Conservation (phyloP, 2,113 vertebrate species). For the Salminus brasiliensis region DNA sequence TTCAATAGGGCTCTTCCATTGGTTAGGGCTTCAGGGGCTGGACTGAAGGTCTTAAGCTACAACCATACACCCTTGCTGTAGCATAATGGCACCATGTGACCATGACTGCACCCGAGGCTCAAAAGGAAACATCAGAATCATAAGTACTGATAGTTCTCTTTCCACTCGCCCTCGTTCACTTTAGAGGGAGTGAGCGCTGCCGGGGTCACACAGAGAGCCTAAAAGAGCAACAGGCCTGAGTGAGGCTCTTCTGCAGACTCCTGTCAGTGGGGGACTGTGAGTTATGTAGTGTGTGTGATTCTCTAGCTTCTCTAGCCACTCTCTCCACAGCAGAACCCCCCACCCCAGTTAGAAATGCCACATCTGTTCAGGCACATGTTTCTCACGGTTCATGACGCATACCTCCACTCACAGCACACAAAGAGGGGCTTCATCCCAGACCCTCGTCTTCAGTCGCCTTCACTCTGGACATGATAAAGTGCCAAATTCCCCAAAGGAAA, state of each 20-base stretch:
- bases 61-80: no score
- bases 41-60: no score
- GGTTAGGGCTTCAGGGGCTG: no score
- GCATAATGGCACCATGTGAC: no score
- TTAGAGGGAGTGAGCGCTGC: not conserved
- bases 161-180: not conserved
- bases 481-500: not conserved
- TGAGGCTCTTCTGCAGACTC: not conserved
- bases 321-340: conserved; percentile 22
- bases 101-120: no score
- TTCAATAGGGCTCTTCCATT: no score
- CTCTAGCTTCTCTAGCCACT: not conserved
- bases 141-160: not conserved
- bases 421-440: not conserved
- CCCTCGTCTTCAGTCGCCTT: not conserved
- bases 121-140: no score
- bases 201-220: not conserved
- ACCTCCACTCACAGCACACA: not conserved
- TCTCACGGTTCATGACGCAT: conserved; percentile 11
- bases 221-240: not conserved
- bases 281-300: conserved; percentile 42
- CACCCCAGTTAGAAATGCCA: conserved; percentile 35
- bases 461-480: not conserved
- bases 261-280: conserved; percentile 21
- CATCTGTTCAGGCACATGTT: conserved; percentile 46